Percentiles rank a stretch among this genome's conserved stretches.
Evolutionary conservation across 2,888 invertebrate genomes (phyloP).

Genomic region (Odontothrips loti): DNA sequence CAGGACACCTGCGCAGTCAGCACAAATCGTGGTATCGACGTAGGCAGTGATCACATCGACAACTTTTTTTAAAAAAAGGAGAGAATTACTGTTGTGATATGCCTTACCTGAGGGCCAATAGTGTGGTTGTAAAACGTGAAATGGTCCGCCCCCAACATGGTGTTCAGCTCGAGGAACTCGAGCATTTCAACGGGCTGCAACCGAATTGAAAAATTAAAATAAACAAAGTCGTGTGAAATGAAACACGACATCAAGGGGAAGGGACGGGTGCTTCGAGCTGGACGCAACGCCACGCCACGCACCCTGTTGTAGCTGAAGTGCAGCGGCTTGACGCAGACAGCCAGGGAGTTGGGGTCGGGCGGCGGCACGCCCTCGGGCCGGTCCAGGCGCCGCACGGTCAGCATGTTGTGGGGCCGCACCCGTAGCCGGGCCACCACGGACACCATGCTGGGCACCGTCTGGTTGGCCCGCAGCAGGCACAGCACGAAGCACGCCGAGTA

Average conservation of each 20-base stretch:
- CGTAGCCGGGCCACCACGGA: conserved; percentile 62
- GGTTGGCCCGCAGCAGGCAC: conserved; percentile 65
- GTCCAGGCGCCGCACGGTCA: conserved; percentile 43
- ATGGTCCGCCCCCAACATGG: conserved; percentile 75
- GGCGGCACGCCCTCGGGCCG: conserved; percentile 48
- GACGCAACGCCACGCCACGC: conserved; percentile 38
- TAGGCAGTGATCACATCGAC: no score
- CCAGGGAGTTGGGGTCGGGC: conserved; percentile 50
- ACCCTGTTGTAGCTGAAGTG: conserved; percentile 82
- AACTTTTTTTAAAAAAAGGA: no score
- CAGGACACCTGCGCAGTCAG: conserved; percentile 62
- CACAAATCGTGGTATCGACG: no score
- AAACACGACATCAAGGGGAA: not conserved
- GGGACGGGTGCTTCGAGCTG: not conserved
- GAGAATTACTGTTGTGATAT: no score
- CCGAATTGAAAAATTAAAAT: not conserved
- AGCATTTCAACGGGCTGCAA: conserved; percentile 69
- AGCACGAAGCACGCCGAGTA: conserved; percentile 87
- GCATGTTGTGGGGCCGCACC: conserved; percentile 57
- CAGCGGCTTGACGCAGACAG: conserved; percentile 85
- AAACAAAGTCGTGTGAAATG: not conserved
- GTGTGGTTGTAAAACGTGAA: conserved; percentile 91
- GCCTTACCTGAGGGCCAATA: conserved; percentile 54
- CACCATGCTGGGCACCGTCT: conserved; percentile 61
- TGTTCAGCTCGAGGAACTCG: conserved; percentile 85